Percentiles rank a stretch among this genome's conserved stretches.
Conservation (phyloP, 2,113 vertebrate genomes). For the Lates calcarifer region DNA sequence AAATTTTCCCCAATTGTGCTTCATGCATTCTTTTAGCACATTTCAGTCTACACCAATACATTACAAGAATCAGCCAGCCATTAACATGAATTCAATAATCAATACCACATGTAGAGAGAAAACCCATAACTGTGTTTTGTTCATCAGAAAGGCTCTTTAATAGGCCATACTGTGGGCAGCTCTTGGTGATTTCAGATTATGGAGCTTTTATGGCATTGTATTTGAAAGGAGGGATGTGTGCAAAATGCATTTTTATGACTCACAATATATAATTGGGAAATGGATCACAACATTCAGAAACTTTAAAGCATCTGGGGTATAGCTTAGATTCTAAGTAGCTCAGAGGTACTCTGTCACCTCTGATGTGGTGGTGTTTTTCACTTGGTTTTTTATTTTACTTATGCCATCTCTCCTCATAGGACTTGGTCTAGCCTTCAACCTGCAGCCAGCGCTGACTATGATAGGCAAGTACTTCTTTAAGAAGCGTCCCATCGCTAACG, state of each 20-base stretch:
- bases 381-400: neutral
- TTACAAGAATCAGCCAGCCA: neutral
- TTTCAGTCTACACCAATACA: neutral
- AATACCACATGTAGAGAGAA: neutral
- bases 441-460: constrained; percentile 97
- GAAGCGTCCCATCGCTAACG: constrained; percentile 95
- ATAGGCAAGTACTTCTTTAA: constrained; percentile 96
- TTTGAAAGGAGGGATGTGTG: neutral
- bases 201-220: neutral
- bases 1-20: neutral
- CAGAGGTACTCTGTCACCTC: no score
- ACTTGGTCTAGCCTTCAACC: constrained; percentile 96
- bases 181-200: neutral
- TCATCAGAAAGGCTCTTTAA: neutral
- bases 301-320: no score
- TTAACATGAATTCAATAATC: no score
- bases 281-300: no score
- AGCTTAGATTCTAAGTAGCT: no score
- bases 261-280: no score
- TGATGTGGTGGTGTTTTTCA: no score
- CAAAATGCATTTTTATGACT: neutral
- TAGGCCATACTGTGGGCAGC: neutral
- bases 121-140: neutral
- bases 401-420: constrained; percentile 81
- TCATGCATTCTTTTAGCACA: neutral